Percentiles rank a stretch among this genome's conserved stretches.
Conservation (phyloP, 64 coral and sea anemone species). For the Pocillopora verrucosa region DNA sequence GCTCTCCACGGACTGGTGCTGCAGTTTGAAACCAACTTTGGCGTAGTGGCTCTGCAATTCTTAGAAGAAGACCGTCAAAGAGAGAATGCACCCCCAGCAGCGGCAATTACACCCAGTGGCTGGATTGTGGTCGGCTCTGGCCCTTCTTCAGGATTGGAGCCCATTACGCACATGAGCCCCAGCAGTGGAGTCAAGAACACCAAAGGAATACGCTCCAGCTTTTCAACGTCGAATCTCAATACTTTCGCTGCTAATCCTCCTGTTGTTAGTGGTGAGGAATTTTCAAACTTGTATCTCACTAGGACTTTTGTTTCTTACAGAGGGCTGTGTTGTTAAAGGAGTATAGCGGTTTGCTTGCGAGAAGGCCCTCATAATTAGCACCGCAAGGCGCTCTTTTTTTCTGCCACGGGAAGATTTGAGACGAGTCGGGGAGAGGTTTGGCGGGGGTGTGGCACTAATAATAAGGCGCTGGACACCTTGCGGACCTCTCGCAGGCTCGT, state of each 20-base stretch:
- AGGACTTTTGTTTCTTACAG: not conserved
- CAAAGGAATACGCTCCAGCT: conserved; percentile 57
- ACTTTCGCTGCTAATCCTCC: conserved; percentile 48
- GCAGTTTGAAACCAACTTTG: conserved; percentile 98
- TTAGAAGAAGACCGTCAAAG: conserved; percentile 83
- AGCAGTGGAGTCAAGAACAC: conserved; percentile 51
- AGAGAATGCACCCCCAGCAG: conserved; percentile 80
- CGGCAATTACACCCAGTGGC: conserved; percentile 90
- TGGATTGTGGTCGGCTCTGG: conserved; percentile 93
- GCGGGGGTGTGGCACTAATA: too few relatives aligned
- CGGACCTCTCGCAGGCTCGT: too few relatives aligned
- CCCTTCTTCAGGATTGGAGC: conserved; percentile 39
- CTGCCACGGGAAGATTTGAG: too few relatives aligned
- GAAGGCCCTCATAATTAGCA: too few relatives aligned
- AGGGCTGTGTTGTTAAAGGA: too few relatives aligned
- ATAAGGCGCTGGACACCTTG: too few relatives aligned
- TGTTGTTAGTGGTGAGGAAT: conserved; percentile 48
- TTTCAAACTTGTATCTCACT: not conserved
- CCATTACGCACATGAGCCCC: conserved; percentile 19
- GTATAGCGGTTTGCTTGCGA: too few relatives aligned
- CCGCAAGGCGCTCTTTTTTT: too few relatives aligned
- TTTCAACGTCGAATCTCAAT: conserved; percentile 78
- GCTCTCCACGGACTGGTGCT: conserved; percentile 83
- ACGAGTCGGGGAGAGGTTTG: too few relatives aligned
- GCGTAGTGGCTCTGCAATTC: conserved; percentile 93